Evolutionary conservation across 2,113 vertebrate species (phyloP).

Genomic region (Neolamprologus falcicula): DNA sequence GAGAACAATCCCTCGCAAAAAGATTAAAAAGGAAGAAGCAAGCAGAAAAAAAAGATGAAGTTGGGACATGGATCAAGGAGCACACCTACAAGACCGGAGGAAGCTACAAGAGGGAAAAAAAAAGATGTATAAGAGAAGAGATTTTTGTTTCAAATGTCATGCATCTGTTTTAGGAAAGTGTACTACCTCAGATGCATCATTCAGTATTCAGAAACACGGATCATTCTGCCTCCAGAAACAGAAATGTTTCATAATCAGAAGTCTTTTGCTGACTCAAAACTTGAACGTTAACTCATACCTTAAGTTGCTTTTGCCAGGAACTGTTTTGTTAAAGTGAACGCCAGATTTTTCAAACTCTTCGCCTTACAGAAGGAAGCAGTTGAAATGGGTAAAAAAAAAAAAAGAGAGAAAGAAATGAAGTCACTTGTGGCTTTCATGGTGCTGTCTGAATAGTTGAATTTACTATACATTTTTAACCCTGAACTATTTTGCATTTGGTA

Average conservation of each 20-base stretch:
- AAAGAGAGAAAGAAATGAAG: not conserved
- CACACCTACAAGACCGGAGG: conserved; percentile 21
- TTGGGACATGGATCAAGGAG: conserved; percentile 16
- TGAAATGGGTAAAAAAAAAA: not conserved
- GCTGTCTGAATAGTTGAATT: not conserved
- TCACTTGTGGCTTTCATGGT: not conserved
- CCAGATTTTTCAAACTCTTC: not conserved
- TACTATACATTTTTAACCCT: not conserved
- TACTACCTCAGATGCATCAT: not conserved
- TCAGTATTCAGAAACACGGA: not conserved
- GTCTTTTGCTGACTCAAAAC: conserved; percentile 7
- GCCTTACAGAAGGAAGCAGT: not conserved
- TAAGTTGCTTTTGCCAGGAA: not conserved
- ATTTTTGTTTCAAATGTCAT: not conserved
- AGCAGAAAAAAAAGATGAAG: not conserved
- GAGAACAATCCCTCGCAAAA: not conserved
- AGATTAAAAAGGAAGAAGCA: not conserved
- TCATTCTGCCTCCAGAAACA: conserved; percentile 12
- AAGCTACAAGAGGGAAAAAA: not conserved
- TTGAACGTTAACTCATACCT: not conserved
- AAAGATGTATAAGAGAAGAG: not conserved
- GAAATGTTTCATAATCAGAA: conserved; percentile 17
- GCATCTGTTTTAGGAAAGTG: conserved; percentile 12
- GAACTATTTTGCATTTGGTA: not conserved
- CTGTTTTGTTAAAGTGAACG: not conserved